Base-by-base conservation (phyloP, 2,113 vertebrate genomes). In the Formicarius rufipectus region DNA sequence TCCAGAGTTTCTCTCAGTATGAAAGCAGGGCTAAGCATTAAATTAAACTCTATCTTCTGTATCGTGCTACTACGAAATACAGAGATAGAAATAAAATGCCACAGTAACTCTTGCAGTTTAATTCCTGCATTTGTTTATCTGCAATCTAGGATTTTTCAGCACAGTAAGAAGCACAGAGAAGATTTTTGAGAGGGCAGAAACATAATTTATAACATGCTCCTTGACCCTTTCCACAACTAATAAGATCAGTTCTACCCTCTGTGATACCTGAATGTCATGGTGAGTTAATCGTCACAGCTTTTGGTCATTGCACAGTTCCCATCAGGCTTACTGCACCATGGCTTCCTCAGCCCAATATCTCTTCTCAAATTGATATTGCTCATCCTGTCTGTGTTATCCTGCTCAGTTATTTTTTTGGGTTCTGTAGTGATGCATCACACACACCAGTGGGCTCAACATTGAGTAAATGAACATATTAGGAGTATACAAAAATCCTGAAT, bases 21-120 rank as follows among this genome's bases (percentile, higher is more conserved):
- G 90, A 97, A 93, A 85, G 39, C 59, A 80, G n/a, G n/a, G n/a
- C n/a, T n/a, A n/a, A n/a, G 8, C 55, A 77, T 25, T 94, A 94
- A 90, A 94, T 95, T 83, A 92, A 92, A 88, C 25, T 7, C 8
- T 67, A 30, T 63, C 68, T 92, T 84, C 59, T 93, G 30, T 71
- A 66, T 95, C 60, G 73, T 58, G 37, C 49, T 76, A 53, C 19
- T 59, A 72, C 84, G 73, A 95, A 92, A 88, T 94, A 69, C 22
- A 50, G 14, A 37, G 23, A 33, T 45, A 85, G 40, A 88, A 96
- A 75, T 49, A 75, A 83, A 33, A 88, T 71, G 52, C 35, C 85
- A 88, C 47, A 33, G 68, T 56, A 84, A 72, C 67, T 88, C 42
- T 52, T 67, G 33, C 24, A 59, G 42, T 66, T 90, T 44, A 91